Evolutionary conservation across 2,113 vertebrate species (phyloP).

Genomic region (Poeciliopsis retropinna): DNA sequence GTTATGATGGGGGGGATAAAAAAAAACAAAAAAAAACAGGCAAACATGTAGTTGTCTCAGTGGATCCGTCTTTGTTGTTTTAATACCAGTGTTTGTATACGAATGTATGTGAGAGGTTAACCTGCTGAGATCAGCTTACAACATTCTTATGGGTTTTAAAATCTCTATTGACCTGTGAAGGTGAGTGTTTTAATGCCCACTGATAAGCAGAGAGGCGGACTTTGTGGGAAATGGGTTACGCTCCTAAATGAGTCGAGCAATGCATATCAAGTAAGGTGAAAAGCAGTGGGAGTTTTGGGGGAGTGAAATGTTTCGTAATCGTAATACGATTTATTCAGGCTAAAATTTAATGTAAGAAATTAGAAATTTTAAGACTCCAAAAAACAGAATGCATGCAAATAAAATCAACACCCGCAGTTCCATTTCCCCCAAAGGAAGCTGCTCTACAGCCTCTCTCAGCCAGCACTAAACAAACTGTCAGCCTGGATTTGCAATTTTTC

Average conservation of each 20-base stretch:
- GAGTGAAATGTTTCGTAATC: constrained; percentile 16
- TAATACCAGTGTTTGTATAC: not conserved
- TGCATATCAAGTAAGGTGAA: constrained; percentile 57
- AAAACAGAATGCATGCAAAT: not conserved
- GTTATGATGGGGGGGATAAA: constrained; percentile 11
- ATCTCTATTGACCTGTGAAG: constrained; percentile 75
- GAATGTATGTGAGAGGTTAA: constrained; percentile 8
- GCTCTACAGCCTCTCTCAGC: constrained; percentile 31
- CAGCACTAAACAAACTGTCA: constrained; percentile 58
- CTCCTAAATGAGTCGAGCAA: constrained; percentile 68
- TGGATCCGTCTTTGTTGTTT: constrained; percentile 22
- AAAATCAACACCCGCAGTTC: constrained; percentile 18
- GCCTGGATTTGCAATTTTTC: constrained; percentile 60
- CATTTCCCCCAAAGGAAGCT: constrained; percentile 32
- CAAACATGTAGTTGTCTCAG: constrained; percentile 31
- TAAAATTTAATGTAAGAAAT: not conserved
- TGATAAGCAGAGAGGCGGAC: constrained; percentile 52
- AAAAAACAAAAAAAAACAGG: constrained; percentile 43
- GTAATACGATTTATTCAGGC: not conserved
- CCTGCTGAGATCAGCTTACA: constrained; percentile 24
- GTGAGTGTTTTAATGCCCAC: constrained; percentile 71
- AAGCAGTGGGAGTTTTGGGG: constrained; percentile 30
- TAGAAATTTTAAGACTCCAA: constrained; percentile 1
- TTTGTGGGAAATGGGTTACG: constrained; percentile 69
- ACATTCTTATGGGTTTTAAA: constrained; percentile 39